Evolutionary conservation across 2,113 vertebrate genomes (phyloP).

Genomic region (Ochotona princeps): DNA sequence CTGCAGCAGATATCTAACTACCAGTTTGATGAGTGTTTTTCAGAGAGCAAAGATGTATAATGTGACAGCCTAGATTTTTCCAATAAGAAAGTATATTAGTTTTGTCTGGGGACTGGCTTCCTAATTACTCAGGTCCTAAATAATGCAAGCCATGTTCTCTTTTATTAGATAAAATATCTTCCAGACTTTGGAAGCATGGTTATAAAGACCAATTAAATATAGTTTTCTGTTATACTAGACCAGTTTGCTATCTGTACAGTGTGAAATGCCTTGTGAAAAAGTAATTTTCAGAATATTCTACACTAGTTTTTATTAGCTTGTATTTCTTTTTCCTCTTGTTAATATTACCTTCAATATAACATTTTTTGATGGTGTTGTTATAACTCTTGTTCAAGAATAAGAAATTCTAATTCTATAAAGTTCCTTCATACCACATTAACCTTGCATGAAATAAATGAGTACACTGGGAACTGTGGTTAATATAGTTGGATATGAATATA

Average conservation of each 20-base stretch:
- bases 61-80: conserved; percentile 61
- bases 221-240: conserved; percentile 59
- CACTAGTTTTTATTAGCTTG: conserved; percentile 69
- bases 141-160: conserved; percentile 74
- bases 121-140: conserved; percentile 78
- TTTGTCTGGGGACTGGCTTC: conserved; percentile 66
- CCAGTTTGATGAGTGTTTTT: conserved; percentile 25
- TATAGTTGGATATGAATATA: conserved; percentile 39
- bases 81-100: conserved; percentile 68
- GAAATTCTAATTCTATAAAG: conserved; percentile 67
- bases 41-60: conserved; percentile 58
- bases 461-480: conserved; percentile 43
- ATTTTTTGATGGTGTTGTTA: conserved; percentile 13
- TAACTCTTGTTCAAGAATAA: conserved; percentile 71
- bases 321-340: conserved; percentile 51
- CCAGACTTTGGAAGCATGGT: conserved; percentile 62
- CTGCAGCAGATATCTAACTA: conserved; percentile 36
- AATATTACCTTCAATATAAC: conserved; percentile 62
- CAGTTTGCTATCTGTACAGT: conserved; percentile 55
- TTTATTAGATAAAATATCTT: conserved; percentile 77
- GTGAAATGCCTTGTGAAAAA: conserved; percentile 35
- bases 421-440: conserved; percentile 65
- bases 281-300: conserved; percentile 55
- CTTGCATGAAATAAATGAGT: conserved; percentile 77
- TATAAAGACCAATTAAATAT: conserved; percentile 75